Evolutionary conservation across 2,888 invertebrate genomes (phyloP), one percentile per base, ranked within the genome.

Genomic region (Lissonota sp.): DNA sequence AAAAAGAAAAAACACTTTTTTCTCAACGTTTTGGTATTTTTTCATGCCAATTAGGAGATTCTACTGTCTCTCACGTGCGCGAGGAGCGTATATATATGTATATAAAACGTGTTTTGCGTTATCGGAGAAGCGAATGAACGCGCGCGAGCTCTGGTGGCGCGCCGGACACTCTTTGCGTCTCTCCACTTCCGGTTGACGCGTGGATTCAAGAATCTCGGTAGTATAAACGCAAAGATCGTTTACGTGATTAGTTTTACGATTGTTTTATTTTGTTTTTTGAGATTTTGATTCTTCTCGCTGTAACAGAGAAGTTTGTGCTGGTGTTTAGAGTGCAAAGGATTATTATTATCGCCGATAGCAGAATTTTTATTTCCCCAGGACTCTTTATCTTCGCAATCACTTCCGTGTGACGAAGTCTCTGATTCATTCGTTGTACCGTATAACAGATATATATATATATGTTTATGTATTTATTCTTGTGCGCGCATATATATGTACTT

Each of bases 371-470:
- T 26, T n/a, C n/a, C n/a, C n/a, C n/a, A n/a, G 26, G 3, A 26
- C 26, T 26, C 26, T 26, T 26, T 26, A 63, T 46, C 58, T 8
- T 44, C 70, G 51, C n/a, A 58, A 46, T 64, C 42, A 66, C 71
- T 73, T 76, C 72, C 72, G 78, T 62, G 62, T 57, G 16, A 58
- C 57, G 39, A 66, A 44, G 55, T 40, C 42, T 40, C 42, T 73
- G 73, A 73, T 57, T 79, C 73, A 69, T 57, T n/a, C 40, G 39
- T n/a, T 62, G 64, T 40, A 53, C 12, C 49, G 16, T n/a, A n/a
- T 5, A 42, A 66, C 53, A 53, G 46, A 69, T 14, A 71, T 44
- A 14, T 55, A 39, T 16, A 60, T 16, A 40, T 10, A 40, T n/a
- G 46, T 16, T 39, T 46, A 12, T 70, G 16, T 62, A 55, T 57